A percentile compares a stretch with the other conserved stretches of the same genome.
These are phyloP conservation scores for Montipora efflorescens DNA, from an alignment of 64 coral and sea anemone genomes.

Conservation along the genomic window DNA sequence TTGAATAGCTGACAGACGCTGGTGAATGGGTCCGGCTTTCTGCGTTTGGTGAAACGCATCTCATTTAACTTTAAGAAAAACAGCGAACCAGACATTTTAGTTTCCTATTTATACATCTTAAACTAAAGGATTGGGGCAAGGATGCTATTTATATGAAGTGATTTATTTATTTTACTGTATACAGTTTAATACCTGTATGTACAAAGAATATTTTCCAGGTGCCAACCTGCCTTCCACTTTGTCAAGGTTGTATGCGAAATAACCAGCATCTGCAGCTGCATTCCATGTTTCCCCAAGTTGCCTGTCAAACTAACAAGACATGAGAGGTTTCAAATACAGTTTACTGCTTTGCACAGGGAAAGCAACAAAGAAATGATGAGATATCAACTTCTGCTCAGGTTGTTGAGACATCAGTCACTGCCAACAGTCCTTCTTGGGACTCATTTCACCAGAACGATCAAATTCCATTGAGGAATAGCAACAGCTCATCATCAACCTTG, in stretches of 20 bases:
- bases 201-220: slow-evolving; percentile 73
- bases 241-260: slow-evolving; percentile 89
- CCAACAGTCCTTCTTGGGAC: too few relatives aligned
- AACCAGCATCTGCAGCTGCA: slow-evolving; percentile 75
- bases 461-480: too few relatives aligned
- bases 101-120: too few relatives aligned
- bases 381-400: too few relatives aligned
- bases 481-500: too few relatives aligned
- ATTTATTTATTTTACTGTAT: too few relatives aligned
- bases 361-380: too few relatives aligned
- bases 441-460: too few relatives aligned
- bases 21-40: slow-evolving; percentile 83
- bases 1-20: slow-evolving; percentile 89
- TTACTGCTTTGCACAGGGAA: background rate
- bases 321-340: background rate
- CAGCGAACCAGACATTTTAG: background rate
- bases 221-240: slow-evolving; percentile 76
- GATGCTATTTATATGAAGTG: too few relatives aligned
- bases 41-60: slow-evolving; percentile 79
- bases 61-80: slow-evolving; percentile 90
- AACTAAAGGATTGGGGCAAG: too few relatives aligned
- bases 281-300: slow-evolving; percentile 70
- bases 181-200: background rate
- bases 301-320: slow-evolving; percentile 80
- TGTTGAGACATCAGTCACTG: too few relatives aligned